A percentile compares a stretch with the other conserved stretches of the same genome.
Conservation (phyloP, 1,140 invertebrate genomes). For the Camponotus vicinus region DNA sequence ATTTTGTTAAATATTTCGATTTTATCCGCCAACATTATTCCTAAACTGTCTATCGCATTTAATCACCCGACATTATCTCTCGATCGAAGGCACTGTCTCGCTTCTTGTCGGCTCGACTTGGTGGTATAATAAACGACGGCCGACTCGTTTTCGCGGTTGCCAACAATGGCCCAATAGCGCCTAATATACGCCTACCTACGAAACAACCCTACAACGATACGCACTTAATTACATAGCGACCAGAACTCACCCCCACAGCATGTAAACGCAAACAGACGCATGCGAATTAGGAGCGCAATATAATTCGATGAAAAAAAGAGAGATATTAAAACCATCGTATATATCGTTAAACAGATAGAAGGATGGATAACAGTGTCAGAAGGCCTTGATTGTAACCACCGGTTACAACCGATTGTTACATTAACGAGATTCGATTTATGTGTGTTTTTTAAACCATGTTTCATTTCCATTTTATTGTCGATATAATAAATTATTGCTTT, state of each 20-base stretch:
- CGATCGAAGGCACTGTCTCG: constrained; percentile 58
- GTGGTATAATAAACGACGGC: constrained; percentile 55
- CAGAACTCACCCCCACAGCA: constrained; percentile 21
- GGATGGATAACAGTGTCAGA: background rate
- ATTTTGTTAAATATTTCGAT: background rate
- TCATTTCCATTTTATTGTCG: background rate
- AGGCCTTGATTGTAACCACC: background rate
- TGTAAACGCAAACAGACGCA: constrained; percentile 14
- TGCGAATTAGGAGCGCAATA: constrained; percentile 32
- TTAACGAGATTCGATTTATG: background rate
- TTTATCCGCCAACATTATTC: background rate
- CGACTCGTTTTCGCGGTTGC: constrained; percentile 37
- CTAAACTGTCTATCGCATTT: constrained; percentile 23
- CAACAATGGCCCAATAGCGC: constrained; percentile 42
- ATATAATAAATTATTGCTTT: constrained; percentile 28
- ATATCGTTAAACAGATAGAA: background rate
- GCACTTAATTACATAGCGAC: constrained; percentile 66
- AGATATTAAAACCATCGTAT: constrained; percentile 30
- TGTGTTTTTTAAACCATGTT: background rate
- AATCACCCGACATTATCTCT: constrained; percentile 43
- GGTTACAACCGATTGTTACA: background rate
- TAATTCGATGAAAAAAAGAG: background rate
- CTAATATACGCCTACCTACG: constrained; percentile 28
- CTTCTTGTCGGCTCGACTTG: constrained; percentile 27
- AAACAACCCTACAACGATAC: constrained; percentile 61